Conservation (phyloP, 1,140 invertebrate genomes). For the Listronotus bonariensis region DNA sequence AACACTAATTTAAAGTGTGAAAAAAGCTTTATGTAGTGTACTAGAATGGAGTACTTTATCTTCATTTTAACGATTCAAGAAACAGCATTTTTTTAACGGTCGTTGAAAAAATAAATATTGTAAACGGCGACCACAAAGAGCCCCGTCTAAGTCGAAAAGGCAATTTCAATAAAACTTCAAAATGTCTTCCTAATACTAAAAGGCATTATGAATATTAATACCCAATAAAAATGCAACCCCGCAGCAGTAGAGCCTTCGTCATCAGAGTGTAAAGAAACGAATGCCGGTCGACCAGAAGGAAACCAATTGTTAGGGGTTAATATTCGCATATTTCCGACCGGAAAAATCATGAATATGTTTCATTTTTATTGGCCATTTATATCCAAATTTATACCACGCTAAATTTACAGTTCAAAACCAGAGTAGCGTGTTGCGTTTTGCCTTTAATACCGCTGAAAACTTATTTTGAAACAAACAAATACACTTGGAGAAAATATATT, state of each 20-base stretch:
- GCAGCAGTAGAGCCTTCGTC: constrained; percentile 30
- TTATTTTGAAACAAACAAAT: constrained; percentile 19
- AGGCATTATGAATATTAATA: constrained; percentile 46
- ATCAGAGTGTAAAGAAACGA: constrained; percentile 40
- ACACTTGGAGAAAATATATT: constrained; percentile 46
- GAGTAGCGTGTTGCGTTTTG: neutral
- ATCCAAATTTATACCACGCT: constrained; percentile 40
- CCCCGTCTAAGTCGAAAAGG: constrained; percentile 31
- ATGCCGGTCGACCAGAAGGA: constrained; percentile 29
- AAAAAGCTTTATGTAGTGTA: no score
- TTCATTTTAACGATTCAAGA: no score
- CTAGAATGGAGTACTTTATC: no score
- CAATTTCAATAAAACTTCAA: constrained; percentile 38
- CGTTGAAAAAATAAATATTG: constrained; percentile 21
- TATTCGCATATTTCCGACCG: constrained; percentile 51
- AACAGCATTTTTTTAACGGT: no score
- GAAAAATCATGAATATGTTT: constrained; percentile 57
- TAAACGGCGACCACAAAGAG: constrained; percentile 24
- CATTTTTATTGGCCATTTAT: constrained; percentile 57
- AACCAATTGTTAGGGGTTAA: constrained; percentile 48
- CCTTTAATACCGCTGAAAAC: neutral
- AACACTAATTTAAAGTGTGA: no score
- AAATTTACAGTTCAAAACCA: constrained; percentile 23
- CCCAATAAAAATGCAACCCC: constrained; percentile 44
- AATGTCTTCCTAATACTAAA: constrained; percentile 36